Percentiles rank a stretch among this genome's conserved stretches.
Conservation (phyloP, 2,797 vertebrate species). For the Sebastolobus altivelis region DNA sequence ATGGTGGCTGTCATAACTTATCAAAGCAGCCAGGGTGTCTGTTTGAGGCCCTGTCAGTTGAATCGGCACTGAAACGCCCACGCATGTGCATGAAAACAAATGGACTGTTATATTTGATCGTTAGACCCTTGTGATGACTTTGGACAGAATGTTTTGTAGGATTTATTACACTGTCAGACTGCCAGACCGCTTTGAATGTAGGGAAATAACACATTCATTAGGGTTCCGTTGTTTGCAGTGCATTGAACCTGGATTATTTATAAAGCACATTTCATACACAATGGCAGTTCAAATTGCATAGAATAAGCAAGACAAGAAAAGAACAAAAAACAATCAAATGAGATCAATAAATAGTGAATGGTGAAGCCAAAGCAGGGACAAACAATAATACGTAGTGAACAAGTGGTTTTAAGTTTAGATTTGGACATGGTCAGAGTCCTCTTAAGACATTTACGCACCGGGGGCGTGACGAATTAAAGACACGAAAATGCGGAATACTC, state of each 20-base stretch:
- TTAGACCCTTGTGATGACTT: slow-evolving; percentile 9
- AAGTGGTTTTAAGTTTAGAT: neutral
- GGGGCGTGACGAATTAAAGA: no score
- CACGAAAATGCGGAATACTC: no score
- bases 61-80: neutral
- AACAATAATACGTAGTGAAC: neutral
- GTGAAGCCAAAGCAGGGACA: neutral
- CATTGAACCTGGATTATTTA: neutral
- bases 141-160: neutral
- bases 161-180: neutral
- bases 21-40: neutral
- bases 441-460: no score
- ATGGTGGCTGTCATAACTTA: neutral
- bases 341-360: neutral
- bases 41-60: neutral
- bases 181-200: neutral
- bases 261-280: neutral
- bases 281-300: neutral
- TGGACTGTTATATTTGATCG: neutral
- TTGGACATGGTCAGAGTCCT: neutral
- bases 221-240: neutral
- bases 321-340: neutral
- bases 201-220: neutral
- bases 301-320: neutral
- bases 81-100: neutral